Conservation (phyloP, 2,888 invertebrate species). For the Synergus itoensis region DNA sequence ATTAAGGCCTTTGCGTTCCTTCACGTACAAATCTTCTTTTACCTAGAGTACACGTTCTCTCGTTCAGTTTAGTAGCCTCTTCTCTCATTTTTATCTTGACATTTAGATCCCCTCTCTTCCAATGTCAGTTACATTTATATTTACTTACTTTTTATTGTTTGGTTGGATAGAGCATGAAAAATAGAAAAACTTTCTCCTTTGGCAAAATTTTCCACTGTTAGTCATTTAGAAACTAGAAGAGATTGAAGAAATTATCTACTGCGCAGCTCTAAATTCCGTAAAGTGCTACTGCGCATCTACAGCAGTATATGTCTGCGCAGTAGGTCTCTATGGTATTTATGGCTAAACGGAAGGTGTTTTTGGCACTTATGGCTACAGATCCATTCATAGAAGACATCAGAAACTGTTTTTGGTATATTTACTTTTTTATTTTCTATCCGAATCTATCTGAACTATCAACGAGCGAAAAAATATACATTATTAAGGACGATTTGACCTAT, state of each 20-base stretch:
- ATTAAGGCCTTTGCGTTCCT: conserved; percentile 16
- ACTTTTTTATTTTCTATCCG: not conserved
- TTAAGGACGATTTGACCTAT: not conserved
- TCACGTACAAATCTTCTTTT: conserved; percentile 16
- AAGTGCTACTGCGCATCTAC: not conserved
- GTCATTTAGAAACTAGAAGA: not conserved
- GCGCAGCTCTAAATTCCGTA: not conserved
- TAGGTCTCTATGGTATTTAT: not conserved
- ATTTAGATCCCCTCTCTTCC: not conserved
- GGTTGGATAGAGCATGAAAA: not conserved
- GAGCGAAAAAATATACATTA: not conserved
- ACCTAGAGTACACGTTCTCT: not conserved
- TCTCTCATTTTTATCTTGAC: not conserved
- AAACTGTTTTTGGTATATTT: not conserved
- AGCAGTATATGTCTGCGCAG: not conserved
- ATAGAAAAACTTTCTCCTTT: not conserved
- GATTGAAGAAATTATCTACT: not conserved
- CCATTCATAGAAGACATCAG: no score
- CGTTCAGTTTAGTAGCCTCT: conserved; percentile 13
- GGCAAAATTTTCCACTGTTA: not conserved
- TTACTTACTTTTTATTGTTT: not conserved
- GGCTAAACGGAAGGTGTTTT: not conserved
- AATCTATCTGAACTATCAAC: no score
- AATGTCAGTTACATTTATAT: not conserved
- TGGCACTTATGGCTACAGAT: no score